Base-by-base conservation (phyloP, 2,113 vertebrate species). In the Heterochromis multidens region DNA sequence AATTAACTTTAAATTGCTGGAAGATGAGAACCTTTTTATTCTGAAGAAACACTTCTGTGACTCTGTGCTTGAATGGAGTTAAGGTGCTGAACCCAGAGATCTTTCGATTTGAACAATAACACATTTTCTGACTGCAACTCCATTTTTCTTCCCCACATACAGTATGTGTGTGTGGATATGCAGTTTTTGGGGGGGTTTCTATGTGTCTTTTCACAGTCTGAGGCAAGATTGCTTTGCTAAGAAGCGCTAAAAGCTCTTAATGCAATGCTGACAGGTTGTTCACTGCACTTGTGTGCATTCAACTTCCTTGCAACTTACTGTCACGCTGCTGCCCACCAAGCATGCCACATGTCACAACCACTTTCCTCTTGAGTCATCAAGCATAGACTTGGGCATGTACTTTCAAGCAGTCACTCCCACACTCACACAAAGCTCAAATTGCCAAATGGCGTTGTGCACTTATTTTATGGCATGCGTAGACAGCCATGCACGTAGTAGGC, bases 241-340 rank as follows among this genome's bases (percentile, higher is more conserved):
- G 83, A 92, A 83, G 87, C 76, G 93, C 89, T 92, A 93, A 94
- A 93, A 93, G 92, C 89, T 57, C 76, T 67, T 70, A 67, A 84
- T 88, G 86, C 87, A 77, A 17, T 13, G 11, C 54, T 91, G 93
- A 88, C 90, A 89, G 81, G 82, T 85, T 88, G 84, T 82, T 76
- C 62, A 13, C 58, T 35, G 74, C 33, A 27, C 63, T 4, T 82
- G 11, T 78, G 59, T 90, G 65, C 25, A 77, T 72, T 65, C 72
- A 35, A 43, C 61, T 61, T 81, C 56, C 77, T 27, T 49, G 78
- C 37, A 81, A 83, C 85, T 78, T 58, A 16, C 79, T 83, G 86
- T 91, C 86, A 81, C 43, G 4, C 80, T 57, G 61, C 81, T 80
- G 77, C 84, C 81, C 81, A 84, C 88, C 56, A 79, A 84, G 79